Evolutionary conservation across 2,113 vertebrate species (phyloP), one percentile per base, ranked within the genome.

Genomic region (Struthidea cinerea): DNA sequence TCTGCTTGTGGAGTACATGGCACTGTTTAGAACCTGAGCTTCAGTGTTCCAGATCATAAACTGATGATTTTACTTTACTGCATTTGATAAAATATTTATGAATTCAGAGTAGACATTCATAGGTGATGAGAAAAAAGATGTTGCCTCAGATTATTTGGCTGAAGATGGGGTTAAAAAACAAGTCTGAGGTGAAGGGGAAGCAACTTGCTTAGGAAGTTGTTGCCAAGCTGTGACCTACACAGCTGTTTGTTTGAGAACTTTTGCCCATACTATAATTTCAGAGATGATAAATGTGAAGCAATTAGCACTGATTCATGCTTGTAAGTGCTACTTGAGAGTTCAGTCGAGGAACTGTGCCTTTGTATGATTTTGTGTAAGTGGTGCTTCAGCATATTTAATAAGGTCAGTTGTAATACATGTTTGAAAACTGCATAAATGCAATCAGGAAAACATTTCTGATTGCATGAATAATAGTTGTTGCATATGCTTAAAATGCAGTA

Each of bases 401-500:
- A 97, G 97, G 97, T 97, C 97, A 98, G 91, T 79, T 63, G 60
- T 95, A 97, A 96, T 96, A 56, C 86, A 64, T 98, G 97, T 98
- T 98, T 98, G 97, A 97, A 98, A 98, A 97, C 97, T 97, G 87
- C 91, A 33, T 97, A 96, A 97, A 96, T 96, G 96, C 90, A 97
- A 95, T 96, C 92, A 96, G 92, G 95, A 96, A 98, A 98, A 98
- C 96, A 98, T 96, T 97, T 96, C 97, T 97, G 97, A 98, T 98
- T 98, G 96, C 97, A 94, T 97, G 97, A 98, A 97, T 96, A 98
- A 97, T 95, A 97, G 97, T 96, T 97, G 91, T 85, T 97, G 84
- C 94, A 80, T 74, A 83, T 94, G 88, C 81, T 97, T 97, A 96
- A 98, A 97, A 97, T 90, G 84, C 78, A 95, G 87, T 83, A 96